A percentile compares a stretch with the other conserved stretches of the same genome.
phyloP scores from a whole-genome alignment of 2,113 vertebrate genomes.

The Noctilio leporinus region DNA sequence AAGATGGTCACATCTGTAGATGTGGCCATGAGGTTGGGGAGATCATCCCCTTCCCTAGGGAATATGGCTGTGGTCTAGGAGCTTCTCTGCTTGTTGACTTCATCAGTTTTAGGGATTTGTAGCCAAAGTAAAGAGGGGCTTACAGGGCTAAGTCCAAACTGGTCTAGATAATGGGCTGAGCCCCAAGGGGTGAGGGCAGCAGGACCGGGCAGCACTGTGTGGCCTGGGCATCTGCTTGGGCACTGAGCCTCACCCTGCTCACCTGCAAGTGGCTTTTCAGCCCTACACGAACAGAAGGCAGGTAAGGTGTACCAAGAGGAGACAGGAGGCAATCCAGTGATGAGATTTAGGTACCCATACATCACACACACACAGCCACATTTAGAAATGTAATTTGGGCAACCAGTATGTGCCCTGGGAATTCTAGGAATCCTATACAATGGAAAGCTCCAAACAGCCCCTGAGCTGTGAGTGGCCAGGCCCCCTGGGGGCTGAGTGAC shows the following conservation, averaged over 20 bases:
- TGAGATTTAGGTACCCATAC: neutral
- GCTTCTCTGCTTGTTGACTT: neutral
- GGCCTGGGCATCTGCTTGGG: rapidly evolving
- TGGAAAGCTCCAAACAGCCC: constrained; percentile 10
- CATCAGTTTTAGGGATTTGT: neutral
- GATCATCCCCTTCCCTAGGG: rapidly evolving
- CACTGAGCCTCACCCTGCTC: neutral
- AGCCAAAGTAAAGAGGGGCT: neutral
- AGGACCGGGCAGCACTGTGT: neutral
- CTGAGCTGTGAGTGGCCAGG: neutral
- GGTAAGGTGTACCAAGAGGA: neutral
- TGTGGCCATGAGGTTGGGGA: neutral
- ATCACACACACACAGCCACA: neutral
- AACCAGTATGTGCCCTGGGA: rapidly evolving
- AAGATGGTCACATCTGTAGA: neutral
- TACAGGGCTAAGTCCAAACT: neutral
- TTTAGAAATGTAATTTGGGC: constrained; percentile 54
- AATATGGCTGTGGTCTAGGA: neutral
- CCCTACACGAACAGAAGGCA: neutral
- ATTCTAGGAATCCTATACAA: constrained; percentile 47
- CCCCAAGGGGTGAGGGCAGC: neutral
- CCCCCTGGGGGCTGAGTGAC: neutral
- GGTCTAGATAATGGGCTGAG: neutral
- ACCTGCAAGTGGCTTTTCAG: neutral
- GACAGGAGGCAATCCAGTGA: neutral